phyloP scores from a whole-genome alignment of 2,888 invertebrate species.

The Osedax frankpressi region DNA sequence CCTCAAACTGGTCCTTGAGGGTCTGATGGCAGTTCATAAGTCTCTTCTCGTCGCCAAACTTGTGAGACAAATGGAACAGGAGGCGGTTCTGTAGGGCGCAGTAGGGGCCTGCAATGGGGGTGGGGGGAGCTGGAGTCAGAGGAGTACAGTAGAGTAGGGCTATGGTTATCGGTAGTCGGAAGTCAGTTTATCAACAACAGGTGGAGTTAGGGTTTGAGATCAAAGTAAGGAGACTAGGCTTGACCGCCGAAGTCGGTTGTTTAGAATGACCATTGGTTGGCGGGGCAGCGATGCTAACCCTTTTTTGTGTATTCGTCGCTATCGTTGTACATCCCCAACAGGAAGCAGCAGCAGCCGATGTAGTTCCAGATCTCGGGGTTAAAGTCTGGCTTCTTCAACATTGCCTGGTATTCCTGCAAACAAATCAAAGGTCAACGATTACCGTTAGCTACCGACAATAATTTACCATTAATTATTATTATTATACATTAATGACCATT shows the following conservation, averaged over 20 bases:
- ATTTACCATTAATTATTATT: too few species aligned
- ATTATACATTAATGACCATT: too few species aligned
- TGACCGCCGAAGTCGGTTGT: too few species aligned
- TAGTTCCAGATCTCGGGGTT: constrained; percentile 60
- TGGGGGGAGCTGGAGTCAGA: too few species aligned
- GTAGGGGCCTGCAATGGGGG: constrained; percentile 41
- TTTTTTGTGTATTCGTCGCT: constrained; percentile 53
- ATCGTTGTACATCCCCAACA: constrained; percentile 70
- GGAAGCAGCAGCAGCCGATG: constrained; percentile 86
- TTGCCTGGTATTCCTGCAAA: constrained; percentile 46
- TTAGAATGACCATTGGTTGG: too few species aligned
- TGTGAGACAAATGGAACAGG: constrained; percentile 82
- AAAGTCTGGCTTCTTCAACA: constrained; percentile 50
- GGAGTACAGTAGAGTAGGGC: too few species aligned
- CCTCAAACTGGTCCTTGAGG: constrained; percentile 74
- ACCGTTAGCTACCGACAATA: too few species aligned
- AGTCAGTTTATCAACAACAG: too few species aligned
- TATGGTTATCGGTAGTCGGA: too few species aligned
- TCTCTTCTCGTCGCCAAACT: constrained; percentile 72
- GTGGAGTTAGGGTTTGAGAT: too few species aligned
- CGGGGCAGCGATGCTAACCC: constrained; percentile 49
- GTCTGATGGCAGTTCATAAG: constrained; percentile 71
- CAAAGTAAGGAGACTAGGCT: too few species aligned
- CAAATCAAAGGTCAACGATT: too few species aligned
- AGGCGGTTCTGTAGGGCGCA: constrained; percentile 64